Base-by-base conservation (phyloP, 1,140 invertebrate species). In the Macrocentrus cingulum region DNA sequence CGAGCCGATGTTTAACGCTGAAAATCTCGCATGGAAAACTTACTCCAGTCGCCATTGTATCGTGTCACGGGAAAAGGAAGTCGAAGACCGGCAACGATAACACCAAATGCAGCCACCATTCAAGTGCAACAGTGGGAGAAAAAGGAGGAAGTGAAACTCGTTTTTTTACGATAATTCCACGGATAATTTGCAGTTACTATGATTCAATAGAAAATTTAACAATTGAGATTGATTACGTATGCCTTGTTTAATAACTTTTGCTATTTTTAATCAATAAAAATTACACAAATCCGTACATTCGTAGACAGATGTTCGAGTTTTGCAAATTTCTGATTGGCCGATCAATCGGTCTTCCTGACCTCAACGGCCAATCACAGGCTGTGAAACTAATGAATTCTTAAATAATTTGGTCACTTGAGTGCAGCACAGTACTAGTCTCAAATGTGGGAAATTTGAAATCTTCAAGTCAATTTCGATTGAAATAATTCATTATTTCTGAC, bases 41-140 rank as follows among this genome's bases (percentile, higher is more conserved):
- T 81, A 84, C 83, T 69, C 83, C 82, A 65, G 80, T 76, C 80
- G 83, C 82, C 83, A 84, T 84, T 76, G 68, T 71, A 66, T 64
- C 64, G 56, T 58, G 61, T 61, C 63, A 74, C 67, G 70, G 70
- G 66, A 77, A 79, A 68, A 80, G 76, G 77, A 79, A 80, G 71
- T 74, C 60, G 59, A 74, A 75, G 71, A 67, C 75, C 75, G 74
- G 73, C 67, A 71, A 68, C 66, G 65, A 69, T 66, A 67, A 66
- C 58, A 65, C 51, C 48, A 19, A 46, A 36, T 49, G 20, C 15
- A 23, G 34, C 25, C 46, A 49, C 46, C 46, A 49, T 49, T 49
- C 46, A 51, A 51, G 18, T 51, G 16, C 9, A 29, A 29, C 25
- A 4, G 4, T 29, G 4, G 25, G 9, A 9, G 25, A n/a, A n/a